Percentiles rank a stretch among this genome's conserved stretches.
phyloP scores from a whole-genome alignment of 1,140 invertebrate species.

The Calosoma granatense region DNA sequence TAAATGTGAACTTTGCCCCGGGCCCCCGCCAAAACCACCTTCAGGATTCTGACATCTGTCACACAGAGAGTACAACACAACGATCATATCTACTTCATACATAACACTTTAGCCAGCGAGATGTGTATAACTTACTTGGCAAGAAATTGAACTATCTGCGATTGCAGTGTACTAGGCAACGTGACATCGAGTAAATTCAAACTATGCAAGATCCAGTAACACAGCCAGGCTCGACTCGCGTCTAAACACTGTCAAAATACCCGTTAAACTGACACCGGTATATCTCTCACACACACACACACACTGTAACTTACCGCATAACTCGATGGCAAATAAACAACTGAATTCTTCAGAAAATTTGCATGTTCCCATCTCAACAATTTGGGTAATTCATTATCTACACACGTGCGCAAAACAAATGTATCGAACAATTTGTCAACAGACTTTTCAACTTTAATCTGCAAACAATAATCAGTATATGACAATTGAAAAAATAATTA shows the following conservation, averaged over 20 bases:
- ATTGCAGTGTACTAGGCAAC: slow-evolving; percentile 50
- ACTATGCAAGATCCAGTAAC: slow-evolving; percentile 92
- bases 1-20: slow-evolving; percentile 82
- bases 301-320: slow-evolving; percentile 50
- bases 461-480: slow-evolving; percentile 26
- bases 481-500: slow-evolving; percentile 10
- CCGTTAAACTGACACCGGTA: slow-evolving; percentile 11
- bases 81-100: slow-evolving; percentile 6
- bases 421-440: slow-evolving; percentile 53
- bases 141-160: slow-evolving; percentile 58
- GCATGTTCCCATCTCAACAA: slow-evolving; percentile 55
- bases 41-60: slow-evolving; percentile 66
- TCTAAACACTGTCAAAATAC: slow-evolving; percentile 59
- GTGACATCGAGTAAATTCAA: slow-evolving; percentile 69
- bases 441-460: slow-evolving; percentile 55
- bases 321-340: slow-evolving; percentile 51
- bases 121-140: slow-evolving; percentile 32
- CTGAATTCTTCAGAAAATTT: slow-evolving; percentile 55
- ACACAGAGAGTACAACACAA: slow-evolving; percentile 20
- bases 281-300: slow-evolving; percentile 13
- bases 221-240: slow-evolving; percentile 89
- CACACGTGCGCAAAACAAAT: slow-evolving; percentile 42
- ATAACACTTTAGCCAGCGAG: slow-evolving; percentile 12
- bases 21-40: slow-evolving; percentile 92
- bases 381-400: slow-evolving; percentile 47